These are phyloP conservation scores for Equus przewalskii DNA, from an alignment of 2,113 vertebrate genomes.

Conservation along the genomic window DNA sequence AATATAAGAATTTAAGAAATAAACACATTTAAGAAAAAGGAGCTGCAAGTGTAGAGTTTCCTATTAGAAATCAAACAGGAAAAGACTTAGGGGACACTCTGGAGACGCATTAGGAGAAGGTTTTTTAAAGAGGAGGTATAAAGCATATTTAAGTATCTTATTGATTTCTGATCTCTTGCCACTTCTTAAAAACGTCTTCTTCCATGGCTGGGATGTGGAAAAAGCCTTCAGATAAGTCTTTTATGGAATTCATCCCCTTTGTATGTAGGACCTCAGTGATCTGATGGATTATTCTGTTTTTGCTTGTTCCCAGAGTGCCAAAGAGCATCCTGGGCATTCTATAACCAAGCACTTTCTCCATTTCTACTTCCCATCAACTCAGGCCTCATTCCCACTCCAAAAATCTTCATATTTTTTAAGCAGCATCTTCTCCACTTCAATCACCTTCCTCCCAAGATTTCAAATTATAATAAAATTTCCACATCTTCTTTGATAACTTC, in stretches of 20 bases:
- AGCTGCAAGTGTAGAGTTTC: background rate
- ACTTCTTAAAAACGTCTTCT: background rate
- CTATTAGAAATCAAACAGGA: slow-evolving; percentile 1
- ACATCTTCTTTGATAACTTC: background rate
- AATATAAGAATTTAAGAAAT: background rate
- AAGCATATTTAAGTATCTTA: background rate
- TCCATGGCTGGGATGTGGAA: background rate
- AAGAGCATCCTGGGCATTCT: background rate
- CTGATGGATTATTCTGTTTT: background rate
- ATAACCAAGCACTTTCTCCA: background rate
- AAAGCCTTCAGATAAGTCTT: background rate
- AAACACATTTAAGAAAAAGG: background rate
- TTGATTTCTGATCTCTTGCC: background rate
- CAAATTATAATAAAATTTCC: background rate
- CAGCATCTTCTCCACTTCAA: background rate
- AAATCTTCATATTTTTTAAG: background rate
- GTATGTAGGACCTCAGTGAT: background rate
- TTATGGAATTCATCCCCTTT: background rate
- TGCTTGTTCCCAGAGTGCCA: background rate
- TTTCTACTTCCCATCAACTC: background rate
- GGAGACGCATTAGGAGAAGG: background rate
- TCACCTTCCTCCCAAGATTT: background rate
- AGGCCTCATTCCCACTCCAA: background rate
- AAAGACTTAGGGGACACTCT: background rate
- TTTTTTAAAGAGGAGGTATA: background rate